Conservation (phyloP, 2,888 invertebrate species). For the Polylopha cassiicola region DNA sequence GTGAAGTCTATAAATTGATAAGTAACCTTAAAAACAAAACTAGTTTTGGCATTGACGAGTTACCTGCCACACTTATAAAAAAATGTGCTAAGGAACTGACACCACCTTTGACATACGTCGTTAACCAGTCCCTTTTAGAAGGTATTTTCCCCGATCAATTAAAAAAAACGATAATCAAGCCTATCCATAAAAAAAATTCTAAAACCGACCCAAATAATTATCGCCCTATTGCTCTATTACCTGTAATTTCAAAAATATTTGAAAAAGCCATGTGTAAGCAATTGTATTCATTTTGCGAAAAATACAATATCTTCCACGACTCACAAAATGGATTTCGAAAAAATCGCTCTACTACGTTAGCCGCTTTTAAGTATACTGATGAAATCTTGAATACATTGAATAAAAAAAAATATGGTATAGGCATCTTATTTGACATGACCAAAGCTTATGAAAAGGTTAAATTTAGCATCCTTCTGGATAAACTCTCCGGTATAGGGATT, state of each 20-base stretch:
- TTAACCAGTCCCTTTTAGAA: constrained; percentile 17
- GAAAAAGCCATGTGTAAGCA: background rate
- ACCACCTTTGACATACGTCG: constrained; percentile 18
- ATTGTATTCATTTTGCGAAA: background rate
- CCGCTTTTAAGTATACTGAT: background rate
- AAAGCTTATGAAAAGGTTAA: constrained; percentile 13
- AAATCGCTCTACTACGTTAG: background rate
- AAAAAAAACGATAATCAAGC: constrained; percentile 10
- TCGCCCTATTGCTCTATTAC: background rate
- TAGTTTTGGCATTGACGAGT: constrained; percentile 16
- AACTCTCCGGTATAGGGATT: constrained; percentile 1
- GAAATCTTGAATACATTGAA: background rate
- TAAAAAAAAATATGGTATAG: constrained; percentile 7
- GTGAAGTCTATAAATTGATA: constrained; percentile 11
- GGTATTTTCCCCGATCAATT: constrained; percentile 13
- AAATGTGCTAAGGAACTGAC: constrained; percentile 11
- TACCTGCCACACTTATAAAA: constrained; percentile 15
- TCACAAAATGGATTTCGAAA: constrained; percentile 2
- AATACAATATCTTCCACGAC: constrained; percentile 1
- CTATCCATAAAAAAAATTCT: constrained; percentile 1
- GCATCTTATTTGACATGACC: constrained; percentile 9
- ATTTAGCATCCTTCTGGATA: background rate
- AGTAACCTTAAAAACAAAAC: constrained; percentile 14
- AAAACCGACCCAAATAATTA: constrained; percentile 1
- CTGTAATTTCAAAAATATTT: constrained; percentile 3